Conservation (phyloP, 2,888 invertebrate species). For the Sinopyrophorus schimmeli region DNA sequence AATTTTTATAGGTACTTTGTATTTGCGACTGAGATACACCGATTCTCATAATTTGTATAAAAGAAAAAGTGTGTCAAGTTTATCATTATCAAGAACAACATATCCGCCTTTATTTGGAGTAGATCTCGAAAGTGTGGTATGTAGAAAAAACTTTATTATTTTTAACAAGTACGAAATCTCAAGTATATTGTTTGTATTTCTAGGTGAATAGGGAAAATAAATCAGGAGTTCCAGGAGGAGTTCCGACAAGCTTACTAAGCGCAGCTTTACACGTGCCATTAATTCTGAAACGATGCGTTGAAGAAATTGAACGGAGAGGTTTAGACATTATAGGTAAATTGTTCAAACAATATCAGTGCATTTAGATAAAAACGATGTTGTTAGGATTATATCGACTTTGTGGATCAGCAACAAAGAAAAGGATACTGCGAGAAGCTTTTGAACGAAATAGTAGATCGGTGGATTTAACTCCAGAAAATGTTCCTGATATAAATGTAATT, state of each 20-base stretch:
- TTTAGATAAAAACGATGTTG: slow-evolving; percentile 85
- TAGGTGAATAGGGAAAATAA: slow-evolving; percentile 71
- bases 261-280: slow-evolving; percentile 82
- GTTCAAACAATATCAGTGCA: neutral
- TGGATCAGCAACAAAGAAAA: slow-evolving; percentile 96
- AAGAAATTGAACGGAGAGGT: slow-evolving; percentile 92
- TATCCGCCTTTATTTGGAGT: slow-evolving; percentile 72
- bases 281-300: slow-evolving; percentile 90
- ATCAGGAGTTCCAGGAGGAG: slow-evolving; percentile 64
- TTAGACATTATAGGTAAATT: slow-evolving; percentile 87
- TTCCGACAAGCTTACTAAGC: slow-evolving; percentile 61
- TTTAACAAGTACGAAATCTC: neutral
- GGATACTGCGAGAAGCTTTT: slow-evolving; percentile 88
- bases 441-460: slow-evolving; percentile 89
- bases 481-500: slow-evolving; percentile 98
- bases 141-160: slow-evolving; percentile 34
- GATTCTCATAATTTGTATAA: slow-evolving; percentile 87
- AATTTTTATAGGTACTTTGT: slow-evolving; percentile 73
- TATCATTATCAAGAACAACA: slow-evolving; percentile 51
- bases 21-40: slow-evolving; percentile 84
- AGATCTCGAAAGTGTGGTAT: slow-evolving; percentile 77
- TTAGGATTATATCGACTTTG: slow-evolving; percentile 92
- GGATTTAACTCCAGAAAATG: slow-evolving; percentile 93
- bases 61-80: slow-evolving; percentile 65
- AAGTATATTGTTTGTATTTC: slow-evolving; percentile 32